Evolutionary conservation across 2,888 invertebrate genomes (phyloP), one percentile per base, ranked within the genome.

Genomic region (Apamea crenata): DNA sequence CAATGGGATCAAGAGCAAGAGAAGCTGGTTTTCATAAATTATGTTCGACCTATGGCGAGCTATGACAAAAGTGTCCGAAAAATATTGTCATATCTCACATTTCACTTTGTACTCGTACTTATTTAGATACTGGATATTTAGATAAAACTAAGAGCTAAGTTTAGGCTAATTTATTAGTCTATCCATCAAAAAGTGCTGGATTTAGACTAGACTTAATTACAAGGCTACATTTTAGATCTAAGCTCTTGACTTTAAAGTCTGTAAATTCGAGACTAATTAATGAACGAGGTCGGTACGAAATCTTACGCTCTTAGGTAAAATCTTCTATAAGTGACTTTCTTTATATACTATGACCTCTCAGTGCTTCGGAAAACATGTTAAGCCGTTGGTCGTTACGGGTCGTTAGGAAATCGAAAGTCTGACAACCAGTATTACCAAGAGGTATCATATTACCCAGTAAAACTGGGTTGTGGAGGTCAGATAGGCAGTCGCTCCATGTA

Each of bases 121-220:
- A 18, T 50, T 47, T 59, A 67, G 56, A 56, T 21, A 53, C n/a
- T 36, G 36, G 36, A 63, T 56, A 59, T 68, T 76, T 68, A 29
- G 6, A 47, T 36, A 71, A 71, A 50, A 66, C 25, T 36, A 78
- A 56, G 21, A 68, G 40, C 32, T 56, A 47, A 21, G 18, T 29
- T 74, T 32, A 77, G 21, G 25, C 7, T 29, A 44, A 79, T 83
- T 83, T 75, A 83, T 83, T 66, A 83, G 69, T 36, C 61, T 69
- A 83, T 63, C 65, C 53, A 69, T 66, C 36, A 70, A 18, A 66
- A 82, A n/a, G 47, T 68, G 65, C 69, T 66, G 5, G 56, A 16
- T 32, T 68, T 36, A 47, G 47, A 66, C 65, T 80, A 83, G 53
- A 76, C 83, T 80, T 56, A 32, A 76, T 65, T 80, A 74, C 32